Percentiles rank a stretch among this genome's conserved stretches.
Evolutionary conservation across 1,140 invertebrate genomes (phyloP).

Genomic region (Bombus breviceps): DNA sequence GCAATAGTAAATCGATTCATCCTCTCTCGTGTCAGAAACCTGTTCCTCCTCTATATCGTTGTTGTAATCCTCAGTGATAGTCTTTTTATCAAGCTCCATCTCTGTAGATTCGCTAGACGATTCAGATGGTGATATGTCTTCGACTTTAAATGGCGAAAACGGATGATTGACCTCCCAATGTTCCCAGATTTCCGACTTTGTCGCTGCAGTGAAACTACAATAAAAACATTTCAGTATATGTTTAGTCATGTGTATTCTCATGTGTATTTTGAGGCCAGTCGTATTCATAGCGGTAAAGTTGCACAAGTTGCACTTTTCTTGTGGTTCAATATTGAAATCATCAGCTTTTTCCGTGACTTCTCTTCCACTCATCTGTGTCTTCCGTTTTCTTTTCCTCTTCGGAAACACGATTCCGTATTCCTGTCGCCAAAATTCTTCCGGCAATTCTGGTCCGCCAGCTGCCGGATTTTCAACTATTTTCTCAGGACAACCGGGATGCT

Average conservation of each 20-base stretch:
- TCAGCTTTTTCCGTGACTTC: neutral
- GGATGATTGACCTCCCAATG: constrained; percentile 77
- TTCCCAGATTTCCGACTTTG: constrained; percentile 70
- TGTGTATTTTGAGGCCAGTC: constrained; percentile 74
- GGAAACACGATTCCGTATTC: constrained; percentile 75
- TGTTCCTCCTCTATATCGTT: constrained; percentile 67
- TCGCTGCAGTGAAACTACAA: constrained; percentile 70
- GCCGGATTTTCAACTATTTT: constrained; percentile 71
- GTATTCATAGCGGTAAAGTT: constrained; percentile 71
- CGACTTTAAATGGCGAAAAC: constrained; percentile 61
- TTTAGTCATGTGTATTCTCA: constrained; percentile 68
- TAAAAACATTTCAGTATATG: constrained; percentile 71
- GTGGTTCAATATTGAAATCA: constrained; percentile 3
- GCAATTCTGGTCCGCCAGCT: constrained; percentile 61
- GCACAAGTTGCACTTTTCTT: constrained; percentile 71
- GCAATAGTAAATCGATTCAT: constrained; percentile 67
- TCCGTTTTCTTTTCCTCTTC: constrained; percentile 62
- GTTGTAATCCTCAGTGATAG: constrained; percentile 41
- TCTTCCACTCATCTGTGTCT: constrained; percentile 35
- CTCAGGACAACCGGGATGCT: constrained; percentile 69
- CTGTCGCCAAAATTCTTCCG: constrained; percentile 77
- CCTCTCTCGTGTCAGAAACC: neutral
- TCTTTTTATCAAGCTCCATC: constrained; percentile 2
- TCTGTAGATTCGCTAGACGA: neutral
- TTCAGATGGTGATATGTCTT: neutral